phyloP scores from a whole-genome alignment of 2,113 vertebrate species.

The Coryphaenoides rupestris region DNA sequence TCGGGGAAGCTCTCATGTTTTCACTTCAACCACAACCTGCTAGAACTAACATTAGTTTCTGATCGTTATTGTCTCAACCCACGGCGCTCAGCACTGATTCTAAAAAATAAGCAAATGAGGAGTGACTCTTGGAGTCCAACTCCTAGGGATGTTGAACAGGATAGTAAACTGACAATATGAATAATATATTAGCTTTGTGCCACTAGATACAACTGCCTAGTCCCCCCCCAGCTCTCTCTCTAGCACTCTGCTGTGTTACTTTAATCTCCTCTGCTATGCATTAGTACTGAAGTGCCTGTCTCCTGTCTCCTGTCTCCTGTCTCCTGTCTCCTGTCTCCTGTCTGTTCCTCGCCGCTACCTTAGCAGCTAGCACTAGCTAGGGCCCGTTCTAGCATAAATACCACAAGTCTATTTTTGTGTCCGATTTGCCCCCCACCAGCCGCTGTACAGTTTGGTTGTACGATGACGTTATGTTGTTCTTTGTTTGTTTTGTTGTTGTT shows the following conservation, averaged over 20 bases:
- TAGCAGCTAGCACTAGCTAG: slow-evolving; percentile 56
- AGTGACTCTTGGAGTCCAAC: neutral
- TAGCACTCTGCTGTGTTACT: slow-evolving; percentile 31
- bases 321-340: slow-evolving; percentile 12
- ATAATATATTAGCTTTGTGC: too few relatives aligned
- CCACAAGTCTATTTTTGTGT: slow-evolving; percentile 26
- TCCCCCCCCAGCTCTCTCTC: neutral
- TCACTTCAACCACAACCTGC: too few relatives aligned
- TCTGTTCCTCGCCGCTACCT: slow-evolving; percentile 29
- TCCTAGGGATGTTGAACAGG: too few relatives aligned
- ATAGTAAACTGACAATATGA: too few relatives aligned
- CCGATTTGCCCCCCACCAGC: slow-evolving; percentile 53
- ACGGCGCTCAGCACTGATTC: too few relatives aligned
- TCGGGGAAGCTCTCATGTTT: too few relatives aligned
- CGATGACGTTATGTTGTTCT: slow-evolving; percentile 24
- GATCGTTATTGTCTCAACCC: too few relatives aligned
- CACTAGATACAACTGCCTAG: too few relatives aligned
- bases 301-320: slow-evolving; percentile 31
- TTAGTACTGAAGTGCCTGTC: slow-evolving; percentile 70
- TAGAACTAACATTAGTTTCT: too few relatives aligned
- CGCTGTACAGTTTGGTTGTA: slow-evolving; percentile 47
- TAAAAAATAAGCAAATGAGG: neutral
- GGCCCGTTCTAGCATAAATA: slow-evolving; percentile 30
- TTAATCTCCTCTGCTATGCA: slow-evolving; percentile 57
- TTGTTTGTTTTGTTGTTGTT: too few relatives aligned